Percentiles rank a stretch among this genome's conserved stretches.
Conservation (phyloP, 1,140 invertebrate species). For the Rhysida immarginata region DNA sequence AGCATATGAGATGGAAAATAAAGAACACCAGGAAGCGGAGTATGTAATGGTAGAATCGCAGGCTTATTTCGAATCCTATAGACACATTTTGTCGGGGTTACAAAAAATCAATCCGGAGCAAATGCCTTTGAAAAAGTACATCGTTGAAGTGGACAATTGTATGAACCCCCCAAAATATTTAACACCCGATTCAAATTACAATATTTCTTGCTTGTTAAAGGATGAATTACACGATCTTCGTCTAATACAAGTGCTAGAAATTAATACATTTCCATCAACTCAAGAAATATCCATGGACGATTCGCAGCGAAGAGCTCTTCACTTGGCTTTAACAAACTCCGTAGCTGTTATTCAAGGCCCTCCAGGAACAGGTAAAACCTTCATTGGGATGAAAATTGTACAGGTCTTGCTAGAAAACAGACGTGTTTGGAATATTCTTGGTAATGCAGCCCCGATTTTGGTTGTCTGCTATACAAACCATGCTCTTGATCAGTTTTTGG, state of each 20-base stretch:
- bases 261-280: neutral
- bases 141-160: neutral
- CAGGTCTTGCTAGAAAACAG: conserved; percentile 3
- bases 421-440: neutral
- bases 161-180: neutral
- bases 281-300: neutral
- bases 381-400: conserved; percentile 20
- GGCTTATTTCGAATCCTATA: conserved; percentile 7
- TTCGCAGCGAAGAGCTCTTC: conserved; percentile 1
- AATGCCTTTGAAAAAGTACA: neutral
- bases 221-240: neutral
- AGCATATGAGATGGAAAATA: no score
- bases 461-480: conserved; percentile 37
- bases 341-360: conserved; percentile 31
- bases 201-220: neutral
- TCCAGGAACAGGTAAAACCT: no score
- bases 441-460: conserved; percentile 26
- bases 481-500: no score
- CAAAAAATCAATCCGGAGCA: neutral
- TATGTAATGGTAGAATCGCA: conserved; percentile 5
- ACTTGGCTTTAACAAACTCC: conserved; percentile 7
- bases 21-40: neutral
- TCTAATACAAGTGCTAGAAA: neutral
- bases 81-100: neutral
- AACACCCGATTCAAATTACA: neutral